Percentiles rank a stretch among this genome's conserved stretches.
Evolutionary conservation across 1,140 invertebrate genomes (phyloP).

Genomic region (Archivesica marissinica): DNA sequence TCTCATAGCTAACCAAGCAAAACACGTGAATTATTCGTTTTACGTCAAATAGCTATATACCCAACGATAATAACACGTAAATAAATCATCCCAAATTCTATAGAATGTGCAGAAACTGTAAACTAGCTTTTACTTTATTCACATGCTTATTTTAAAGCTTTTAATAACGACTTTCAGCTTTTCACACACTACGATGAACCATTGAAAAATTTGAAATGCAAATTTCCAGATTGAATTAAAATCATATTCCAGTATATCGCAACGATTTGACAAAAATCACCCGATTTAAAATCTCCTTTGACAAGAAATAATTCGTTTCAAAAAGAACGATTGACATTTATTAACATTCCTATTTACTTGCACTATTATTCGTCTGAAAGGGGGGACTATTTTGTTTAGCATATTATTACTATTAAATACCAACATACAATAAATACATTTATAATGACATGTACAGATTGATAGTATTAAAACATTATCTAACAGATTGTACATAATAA

Average conservation of each 20-base stretch:
- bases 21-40: background rate
- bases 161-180: background rate
- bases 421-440: too few species aligned
- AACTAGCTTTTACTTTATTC: background rate
- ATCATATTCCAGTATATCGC: background rate
- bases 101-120: background rate
- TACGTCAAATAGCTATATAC: background rate
- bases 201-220: slow-evolving; percentile 22
- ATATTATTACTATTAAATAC: too few species aligned
- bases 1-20: background rate
- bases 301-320: slow-evolving; percentile 9
- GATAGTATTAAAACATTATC: too few species aligned
- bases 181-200: background rate
- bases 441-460: too few species aligned
- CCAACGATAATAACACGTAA: background rate
- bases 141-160: background rate
- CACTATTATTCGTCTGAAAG: too few species aligned
- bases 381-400: too few species aligned
- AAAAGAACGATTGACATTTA: background rate
- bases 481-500: too few species aligned
- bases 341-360: background rate
- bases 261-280: background rate
- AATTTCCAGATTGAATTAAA: background rate
- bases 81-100: slow-evolving; percentile 17
- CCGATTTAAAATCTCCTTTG: background rate